Evolutionary conservation across 1,140 invertebrate species (phyloP).

Genomic region (Limonius californicus): DNA sequence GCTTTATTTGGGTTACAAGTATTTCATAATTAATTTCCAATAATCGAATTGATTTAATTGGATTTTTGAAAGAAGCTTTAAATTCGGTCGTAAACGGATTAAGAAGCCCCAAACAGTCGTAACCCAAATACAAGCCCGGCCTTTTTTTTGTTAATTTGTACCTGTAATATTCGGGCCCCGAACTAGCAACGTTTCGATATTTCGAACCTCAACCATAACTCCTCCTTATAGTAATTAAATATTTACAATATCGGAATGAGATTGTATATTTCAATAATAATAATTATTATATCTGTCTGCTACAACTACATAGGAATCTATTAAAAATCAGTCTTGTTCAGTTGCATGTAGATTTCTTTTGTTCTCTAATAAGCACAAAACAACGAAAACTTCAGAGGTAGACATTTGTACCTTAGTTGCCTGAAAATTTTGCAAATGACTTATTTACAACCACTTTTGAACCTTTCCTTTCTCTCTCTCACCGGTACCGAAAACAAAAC

Average conservation of each 20-base stretch:
- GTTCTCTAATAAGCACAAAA: constrained; percentile 19
- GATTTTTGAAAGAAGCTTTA: too few species aligned
- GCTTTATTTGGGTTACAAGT: too few species aligned
- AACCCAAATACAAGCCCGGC: not conserved
- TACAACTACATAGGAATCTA: constrained; percentile 26
- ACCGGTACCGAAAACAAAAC: not conserved
- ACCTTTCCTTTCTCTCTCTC: not conserved
- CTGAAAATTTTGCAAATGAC: not conserved
- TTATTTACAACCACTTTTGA: constrained; percentile 11
- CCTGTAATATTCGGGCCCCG: not conserved
- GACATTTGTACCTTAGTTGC: constrained; percentile 24
- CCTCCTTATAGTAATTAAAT: not conserved
- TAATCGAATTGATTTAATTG: too few species aligned
- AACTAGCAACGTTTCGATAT: not conserved
- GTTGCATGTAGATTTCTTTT: constrained; percentile 29
- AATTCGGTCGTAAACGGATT: not conserved
- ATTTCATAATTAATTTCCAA: too few species aligned
- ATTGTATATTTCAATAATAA: constrained; percentile 2
- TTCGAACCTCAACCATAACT: not conserved
- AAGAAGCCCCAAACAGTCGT: not conserved
- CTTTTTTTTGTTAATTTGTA: not conserved
- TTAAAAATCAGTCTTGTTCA: constrained; percentile 42
- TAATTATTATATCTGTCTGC: constrained; percentile 6
- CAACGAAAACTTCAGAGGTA: constrained; percentile 23
- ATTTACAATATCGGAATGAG: not conserved